Evolutionary conservation across 1,140 invertebrate genomes (phyloP).

Genomic region (Aplysia californica): DNA sequence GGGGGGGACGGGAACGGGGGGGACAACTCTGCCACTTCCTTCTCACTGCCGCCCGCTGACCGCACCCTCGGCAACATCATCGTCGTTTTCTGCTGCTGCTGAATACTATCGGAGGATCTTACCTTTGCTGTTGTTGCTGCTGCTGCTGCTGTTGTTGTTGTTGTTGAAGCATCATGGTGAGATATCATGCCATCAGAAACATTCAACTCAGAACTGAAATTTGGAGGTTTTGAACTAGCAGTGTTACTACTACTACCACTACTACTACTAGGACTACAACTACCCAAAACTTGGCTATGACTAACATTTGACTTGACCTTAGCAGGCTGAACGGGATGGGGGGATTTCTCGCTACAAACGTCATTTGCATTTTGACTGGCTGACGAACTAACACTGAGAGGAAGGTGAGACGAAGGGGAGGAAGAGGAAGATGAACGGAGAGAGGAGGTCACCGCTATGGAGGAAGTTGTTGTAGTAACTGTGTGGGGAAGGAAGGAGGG

Average conservation of each 20-base stretch:
- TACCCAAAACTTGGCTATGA: background rate
- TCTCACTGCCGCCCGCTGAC: no score
- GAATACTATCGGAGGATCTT: background rate
- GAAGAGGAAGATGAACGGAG: background rate
- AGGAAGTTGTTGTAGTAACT: background rate
- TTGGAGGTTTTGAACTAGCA: no score
- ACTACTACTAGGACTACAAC: background rate
- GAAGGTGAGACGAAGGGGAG: background rate
- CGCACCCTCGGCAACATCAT: no score
- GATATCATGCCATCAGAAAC: no score
- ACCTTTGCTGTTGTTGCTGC: no score
- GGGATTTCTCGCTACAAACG: background rate
- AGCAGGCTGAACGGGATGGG: background rate
- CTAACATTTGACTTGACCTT: no score
- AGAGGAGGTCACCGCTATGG: background rate
- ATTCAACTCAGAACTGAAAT: no score
- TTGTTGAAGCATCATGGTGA: no score
- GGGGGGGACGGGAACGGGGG: background rate
- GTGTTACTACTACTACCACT: no score
- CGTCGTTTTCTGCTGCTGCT: conserved; percentile 7
- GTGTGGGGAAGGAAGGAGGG: background rate
- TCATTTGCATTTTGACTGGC: conserved; percentile 30
- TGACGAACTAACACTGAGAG: background rate
- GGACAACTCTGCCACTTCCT: background rate
- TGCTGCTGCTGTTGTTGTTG: no score